A percentile compares a stretch with the other conserved stretches of the same genome.
Evolutionary conservation across 2,888 invertebrate species (phyloP).

Genomic region (Heliconius hortense): DNA sequence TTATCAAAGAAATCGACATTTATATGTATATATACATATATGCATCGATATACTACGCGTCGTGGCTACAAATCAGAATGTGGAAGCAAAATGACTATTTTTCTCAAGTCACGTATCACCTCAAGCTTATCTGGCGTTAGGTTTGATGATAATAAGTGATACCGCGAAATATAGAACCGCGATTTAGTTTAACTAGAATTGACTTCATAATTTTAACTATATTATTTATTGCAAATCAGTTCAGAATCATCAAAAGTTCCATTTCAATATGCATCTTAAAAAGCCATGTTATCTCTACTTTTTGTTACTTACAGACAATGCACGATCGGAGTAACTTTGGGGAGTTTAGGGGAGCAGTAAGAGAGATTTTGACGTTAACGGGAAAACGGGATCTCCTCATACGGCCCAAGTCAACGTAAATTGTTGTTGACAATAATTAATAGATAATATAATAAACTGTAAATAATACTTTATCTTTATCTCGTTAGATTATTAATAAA

Average conservation of each 20-base stretch:
- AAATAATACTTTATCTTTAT: not conserved
- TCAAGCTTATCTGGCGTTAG: slow-evolving; percentile 75
- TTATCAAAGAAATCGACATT: slow-evolving; percentile 24
- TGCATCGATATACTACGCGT: slow-evolving; percentile 37
- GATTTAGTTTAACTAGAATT: slow-evolving; percentile 51
- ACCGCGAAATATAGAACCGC: slow-evolving; percentile 62
- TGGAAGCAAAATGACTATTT: slow-evolving; percentile 68
- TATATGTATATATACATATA: slow-evolving; percentile 12
- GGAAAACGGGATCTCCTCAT: not conserved
- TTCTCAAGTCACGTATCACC: slow-evolving; percentile 77
- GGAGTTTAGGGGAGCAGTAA: not conserved
- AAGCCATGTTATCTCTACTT: not conserved
- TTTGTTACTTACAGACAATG: not conserved
- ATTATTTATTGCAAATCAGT: not conserved
- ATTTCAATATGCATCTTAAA: not conserved
- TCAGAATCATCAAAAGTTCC: not conserved
- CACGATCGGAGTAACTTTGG: not conserved
- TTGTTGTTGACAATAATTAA: not conserved
- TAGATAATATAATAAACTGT: not conserved
- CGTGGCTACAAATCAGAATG: slow-evolving; percentile 59
- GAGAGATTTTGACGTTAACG: not conserved
- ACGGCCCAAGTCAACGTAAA: too few species aligned
- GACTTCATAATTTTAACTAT: not conserved
- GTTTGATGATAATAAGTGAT: slow-evolving; percentile 80
- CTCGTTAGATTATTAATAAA: not conserved